A percentile compares a stretch with the other conserved stretches of the same genome.
These are phyloP conservation scores for Philereme transversata DNA, from an alignment of 2,888 invertebrate genomes.

Conservation along the genomic window DNA sequence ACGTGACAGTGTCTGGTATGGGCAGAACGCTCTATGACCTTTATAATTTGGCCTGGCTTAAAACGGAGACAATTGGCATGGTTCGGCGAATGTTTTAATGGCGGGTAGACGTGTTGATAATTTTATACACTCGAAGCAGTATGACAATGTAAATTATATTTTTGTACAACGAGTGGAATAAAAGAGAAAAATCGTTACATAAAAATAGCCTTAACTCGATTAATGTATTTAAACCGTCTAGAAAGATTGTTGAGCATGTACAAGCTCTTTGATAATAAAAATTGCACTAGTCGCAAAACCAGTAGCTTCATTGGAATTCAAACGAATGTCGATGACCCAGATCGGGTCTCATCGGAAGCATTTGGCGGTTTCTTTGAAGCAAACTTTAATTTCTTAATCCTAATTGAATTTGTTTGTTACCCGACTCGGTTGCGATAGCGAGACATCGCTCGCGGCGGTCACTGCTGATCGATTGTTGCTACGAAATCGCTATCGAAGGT, in stretches of 20 bases:
- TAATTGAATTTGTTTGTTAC: conserved; percentile 82
- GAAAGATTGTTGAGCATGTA: neutral
- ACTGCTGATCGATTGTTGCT: conserved; percentile 62
- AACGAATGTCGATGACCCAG: conserved; percentile 62
- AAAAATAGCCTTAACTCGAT: neutral
- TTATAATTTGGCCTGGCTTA: conserved; percentile 12
- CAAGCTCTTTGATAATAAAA: neutral
- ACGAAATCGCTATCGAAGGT: conserved; percentile 57
- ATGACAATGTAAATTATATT: neutral
- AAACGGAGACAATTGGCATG: conserved; percentile 21
- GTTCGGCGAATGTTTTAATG: conserved; percentile 25
- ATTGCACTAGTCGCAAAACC: neutral
- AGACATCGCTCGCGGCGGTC: conserved; percentile 53
- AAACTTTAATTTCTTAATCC: conserved; percentile 79
- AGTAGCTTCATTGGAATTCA: conserved; percentile 49
- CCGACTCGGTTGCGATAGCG: conserved; percentile 62
- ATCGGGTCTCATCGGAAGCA: conserved; percentile 59
- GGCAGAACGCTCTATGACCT: conserved; percentile 22
- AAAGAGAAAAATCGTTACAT: neutral
- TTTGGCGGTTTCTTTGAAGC: conserved; percentile 69
- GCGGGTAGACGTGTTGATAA: conserved; percentile 12
- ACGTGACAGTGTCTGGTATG: conserved; percentile 30
- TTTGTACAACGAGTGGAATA: conserved; percentile 2
- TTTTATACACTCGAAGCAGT: conserved; percentile 2
- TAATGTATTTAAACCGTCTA: neutral